Conservation (phyloP, 1,140 invertebrate species). For the Euborellia annulipes region DNA sequence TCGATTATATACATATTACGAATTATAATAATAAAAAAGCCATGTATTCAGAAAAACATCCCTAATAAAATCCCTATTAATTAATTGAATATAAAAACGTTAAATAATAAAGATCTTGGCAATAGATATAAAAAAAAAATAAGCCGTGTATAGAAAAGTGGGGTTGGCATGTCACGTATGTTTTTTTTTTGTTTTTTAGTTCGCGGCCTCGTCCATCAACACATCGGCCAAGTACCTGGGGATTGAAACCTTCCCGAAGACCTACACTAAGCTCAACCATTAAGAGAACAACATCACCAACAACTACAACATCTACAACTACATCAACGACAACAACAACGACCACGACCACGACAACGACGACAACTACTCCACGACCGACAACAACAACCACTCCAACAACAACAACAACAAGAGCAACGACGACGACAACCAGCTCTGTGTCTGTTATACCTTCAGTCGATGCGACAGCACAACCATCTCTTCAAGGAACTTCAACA, state of each 20-base stretch:
- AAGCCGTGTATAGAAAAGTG: too few species aligned
- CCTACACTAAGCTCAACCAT: slow-evolving; percentile 9
- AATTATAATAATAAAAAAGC: too few species aligned
- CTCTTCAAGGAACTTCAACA: slow-evolving; percentile 5
- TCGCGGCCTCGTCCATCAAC: neutral
- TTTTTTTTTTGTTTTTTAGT: too few species aligned
- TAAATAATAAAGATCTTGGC: too few species aligned
- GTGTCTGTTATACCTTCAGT: slow-evolving; percentile 19
- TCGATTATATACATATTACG: too few species aligned
- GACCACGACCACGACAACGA: slow-evolving; percentile 11
- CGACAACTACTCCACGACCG: neutral
- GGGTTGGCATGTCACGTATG: too few species aligned
- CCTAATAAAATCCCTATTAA: too few species aligned
- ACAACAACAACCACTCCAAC: slow-evolving; percentile 11
- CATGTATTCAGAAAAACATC: too few species aligned
- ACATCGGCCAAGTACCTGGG: neutral
- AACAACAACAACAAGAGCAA: neutral
- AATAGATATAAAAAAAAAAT: neutral
- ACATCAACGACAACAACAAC: slow-evolving; percentile 6
- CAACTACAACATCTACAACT: slow-evolving; percentile 9
- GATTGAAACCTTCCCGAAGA: slow-evolving; percentile 3
- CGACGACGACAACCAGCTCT: slow-evolving; percentile 14
- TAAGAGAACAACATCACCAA: slow-evolving; percentile 8
- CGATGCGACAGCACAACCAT: slow-evolving; percentile 8
- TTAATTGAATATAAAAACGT: too few species aligned